A percentile compares a stretch with the other conserved stretches of the same genome.
phyloP scores from a whole-genome alignment of 2,888 invertebrate species.

The Megalurothrips usitatus region DNA sequence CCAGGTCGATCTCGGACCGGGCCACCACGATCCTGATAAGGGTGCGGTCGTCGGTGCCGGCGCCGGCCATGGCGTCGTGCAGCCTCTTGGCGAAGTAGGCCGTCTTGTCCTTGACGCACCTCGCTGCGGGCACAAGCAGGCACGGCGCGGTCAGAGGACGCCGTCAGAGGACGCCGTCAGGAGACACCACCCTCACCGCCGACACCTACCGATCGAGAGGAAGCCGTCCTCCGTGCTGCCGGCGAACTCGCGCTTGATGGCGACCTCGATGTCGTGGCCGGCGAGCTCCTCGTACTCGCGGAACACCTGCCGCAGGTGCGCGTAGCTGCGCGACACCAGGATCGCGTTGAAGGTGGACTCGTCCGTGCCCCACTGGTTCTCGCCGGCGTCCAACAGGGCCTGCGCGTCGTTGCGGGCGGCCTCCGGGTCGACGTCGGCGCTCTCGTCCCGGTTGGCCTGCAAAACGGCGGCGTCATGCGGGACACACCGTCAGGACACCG shows the following conservation, averaged over 20 bases:
- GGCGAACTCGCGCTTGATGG: constrained; percentile 47
- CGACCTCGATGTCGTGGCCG: constrained; percentile 46
- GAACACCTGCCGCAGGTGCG: constrained; percentile 48
- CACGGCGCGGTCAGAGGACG: not conserved
- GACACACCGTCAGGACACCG: not conserved
- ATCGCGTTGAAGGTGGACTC: constrained; percentile 49
- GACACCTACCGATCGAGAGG: constrained; percentile 46
- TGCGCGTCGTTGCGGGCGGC: constrained; percentile 51
- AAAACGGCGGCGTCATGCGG: not conserved
- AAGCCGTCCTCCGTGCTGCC: constrained; percentile 48
- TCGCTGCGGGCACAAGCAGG: constrained; percentile 41
- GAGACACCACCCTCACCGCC: not conserved
- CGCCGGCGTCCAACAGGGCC: constrained; percentile 44
- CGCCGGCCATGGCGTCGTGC: constrained; percentile 51
- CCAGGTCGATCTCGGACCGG: constrained; percentile 49
- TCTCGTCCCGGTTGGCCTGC: constrained; percentile 51
- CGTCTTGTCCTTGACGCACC: constrained; percentile 46
- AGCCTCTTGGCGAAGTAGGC: constrained; percentile 51
- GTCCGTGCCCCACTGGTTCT: constrained; percentile 48
- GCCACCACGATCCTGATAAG: constrained; percentile 52
- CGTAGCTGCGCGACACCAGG: constrained; percentile 49
- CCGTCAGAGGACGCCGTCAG: too few relatives aligned
- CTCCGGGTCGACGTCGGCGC: constrained; percentile 46
- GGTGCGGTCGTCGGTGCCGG: constrained; percentile 52
- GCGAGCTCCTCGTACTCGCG: constrained; percentile 49